These are phyloP conservation scores for Fistularia commersonii DNA, from an alignment of 2,797 vertebrate species.

Conservation along the genomic window DNA sequence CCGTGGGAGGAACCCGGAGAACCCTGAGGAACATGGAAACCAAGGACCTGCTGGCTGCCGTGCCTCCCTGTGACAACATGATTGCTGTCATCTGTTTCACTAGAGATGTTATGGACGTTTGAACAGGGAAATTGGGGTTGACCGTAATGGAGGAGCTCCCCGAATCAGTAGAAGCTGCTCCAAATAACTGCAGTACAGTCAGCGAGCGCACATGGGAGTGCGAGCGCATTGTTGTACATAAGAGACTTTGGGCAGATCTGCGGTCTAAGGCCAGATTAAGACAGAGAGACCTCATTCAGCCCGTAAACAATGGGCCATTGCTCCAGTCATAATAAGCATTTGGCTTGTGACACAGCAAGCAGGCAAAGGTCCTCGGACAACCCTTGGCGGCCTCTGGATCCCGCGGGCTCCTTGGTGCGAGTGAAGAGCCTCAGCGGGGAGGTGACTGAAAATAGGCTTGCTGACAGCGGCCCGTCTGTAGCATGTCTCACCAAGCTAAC, in stretches of 20 bases:
- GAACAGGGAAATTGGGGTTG: no score
- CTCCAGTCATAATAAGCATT: conserved; percentile 69
- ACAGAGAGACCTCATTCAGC: conserved; percentile 72
- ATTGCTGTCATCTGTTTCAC: no score
- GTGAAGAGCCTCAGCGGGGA: conserved; percentile 5
- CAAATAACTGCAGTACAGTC: conserved; percentile 24
- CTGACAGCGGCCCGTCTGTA: conserved; percentile 16
- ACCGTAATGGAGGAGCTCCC: no score
- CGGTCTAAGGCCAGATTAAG: conserved; percentile 70
- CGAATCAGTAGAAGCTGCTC: no score
- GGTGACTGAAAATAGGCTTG: conserved; percentile 19
- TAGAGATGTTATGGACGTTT: no score
- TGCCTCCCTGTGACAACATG: no score
- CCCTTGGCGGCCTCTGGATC: conserved; percentile 36
- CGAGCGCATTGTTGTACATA: conserved; percentile 44
- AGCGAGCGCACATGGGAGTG: conserved; percentile 51
- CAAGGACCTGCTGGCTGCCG: no score
- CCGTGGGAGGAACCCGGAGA: no score
- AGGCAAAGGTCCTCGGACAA: conserved; percentile 40
- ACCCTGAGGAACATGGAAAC: no score
- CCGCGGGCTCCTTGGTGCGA: conserved; percentile 21
- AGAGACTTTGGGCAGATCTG: conserved; percentile 72
- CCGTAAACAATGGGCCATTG: conserved; percentile 75
- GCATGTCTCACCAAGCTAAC: conserved; percentile 9
- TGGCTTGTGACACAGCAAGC: conserved; percentile 60